Evolutionary conservation across 37 sponge, comb jelly and placozoan genomes (phyloP).

Genomic region (Agelas oroides): DNA sequence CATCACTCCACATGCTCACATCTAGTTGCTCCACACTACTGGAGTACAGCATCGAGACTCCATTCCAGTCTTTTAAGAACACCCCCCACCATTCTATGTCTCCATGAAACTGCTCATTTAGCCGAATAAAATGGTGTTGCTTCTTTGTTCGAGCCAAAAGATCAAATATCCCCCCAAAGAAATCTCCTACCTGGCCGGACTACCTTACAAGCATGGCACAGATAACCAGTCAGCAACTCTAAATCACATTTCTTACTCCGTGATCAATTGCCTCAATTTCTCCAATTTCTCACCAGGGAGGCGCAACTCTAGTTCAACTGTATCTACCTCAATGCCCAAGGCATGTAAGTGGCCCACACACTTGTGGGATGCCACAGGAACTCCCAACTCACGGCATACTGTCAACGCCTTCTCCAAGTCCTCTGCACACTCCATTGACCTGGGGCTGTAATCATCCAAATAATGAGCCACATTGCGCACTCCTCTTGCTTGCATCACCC

Average conservation of each 20-base stretch:
- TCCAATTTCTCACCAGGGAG: conserved; percentile 9
- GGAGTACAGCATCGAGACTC: not conserved
- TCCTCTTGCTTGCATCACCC: not conserved
- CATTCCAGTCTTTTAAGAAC: conserved; percentile 19
- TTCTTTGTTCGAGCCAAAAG: not conserved
- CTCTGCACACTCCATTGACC: not conserved
- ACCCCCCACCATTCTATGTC: conserved; percentile 33
- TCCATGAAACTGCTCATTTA: conserved; percentile 1
- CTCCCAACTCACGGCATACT: not conserved
- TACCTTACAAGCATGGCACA: conserved; percentile 26
- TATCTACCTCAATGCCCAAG: conserved; percentile 2
- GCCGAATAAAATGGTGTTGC: not conserved
- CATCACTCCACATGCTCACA: conserved; percentile 9
- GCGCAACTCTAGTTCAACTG: not conserved
- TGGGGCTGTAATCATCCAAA: conserved; percentile 8
- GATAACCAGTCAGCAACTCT: conserved; percentile 17
- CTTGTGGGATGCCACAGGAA: conserved; percentile 8
- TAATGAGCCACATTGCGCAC: not conserved
- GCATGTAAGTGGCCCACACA: conserved; percentile 3
- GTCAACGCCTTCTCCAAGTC: not conserved
- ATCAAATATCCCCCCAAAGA: conserved; percentile 14
- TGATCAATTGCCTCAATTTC: not conserved
- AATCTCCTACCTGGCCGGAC: conserved; percentile 17
- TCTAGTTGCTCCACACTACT: not conserved
- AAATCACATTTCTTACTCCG: not conserved